phyloP scores from a whole-genome alignment of 2,113 vertebrate species.

The Ursus arctos region DNA sequence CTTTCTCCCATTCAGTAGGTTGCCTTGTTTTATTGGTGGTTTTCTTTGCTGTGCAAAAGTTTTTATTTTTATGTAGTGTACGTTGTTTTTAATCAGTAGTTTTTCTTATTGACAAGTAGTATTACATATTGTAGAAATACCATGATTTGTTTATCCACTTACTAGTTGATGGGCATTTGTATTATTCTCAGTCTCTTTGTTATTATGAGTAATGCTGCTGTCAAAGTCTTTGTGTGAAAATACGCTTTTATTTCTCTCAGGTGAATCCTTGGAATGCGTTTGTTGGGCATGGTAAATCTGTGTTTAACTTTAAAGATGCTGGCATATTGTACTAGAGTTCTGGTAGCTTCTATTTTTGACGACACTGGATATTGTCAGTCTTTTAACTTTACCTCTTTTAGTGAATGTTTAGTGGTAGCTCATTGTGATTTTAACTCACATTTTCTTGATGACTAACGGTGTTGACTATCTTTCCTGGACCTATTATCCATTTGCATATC shows the following conservation, averaged over 20 bases:
- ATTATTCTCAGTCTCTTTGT: background rate
- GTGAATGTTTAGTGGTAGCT: background rate
- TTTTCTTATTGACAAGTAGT: conserved; percentile 38
- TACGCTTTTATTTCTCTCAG: conserved; percentile 35
- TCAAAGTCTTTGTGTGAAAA: conserved; percentile 13
- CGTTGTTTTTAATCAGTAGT: background rate
- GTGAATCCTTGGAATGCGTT: background rate
- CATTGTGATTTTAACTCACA: conserved; percentile 39
- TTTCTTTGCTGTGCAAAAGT: background rate
- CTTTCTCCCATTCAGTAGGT: background rate
- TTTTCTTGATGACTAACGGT: conserved; percentile 56
- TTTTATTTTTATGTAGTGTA: background rate
- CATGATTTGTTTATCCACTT: background rate
- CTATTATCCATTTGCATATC: background rate
- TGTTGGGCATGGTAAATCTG: background rate
- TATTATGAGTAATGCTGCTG: background rate
- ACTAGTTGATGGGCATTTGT: background rate
- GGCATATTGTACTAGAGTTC: background rate
- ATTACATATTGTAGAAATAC: background rate
- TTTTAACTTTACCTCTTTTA: conserved; percentile 39
- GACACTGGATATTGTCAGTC: background rate
- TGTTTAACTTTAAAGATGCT: background rate
- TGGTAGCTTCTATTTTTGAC: background rate
- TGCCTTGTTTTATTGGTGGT: background rate
- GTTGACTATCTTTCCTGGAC: background rate